A percentile compares a stretch with the other conserved stretches of the same genome.
Evolutionary conservation across 1,140 invertebrate species (phyloP).

Genomic region (Argopecten irradians): DNA sequence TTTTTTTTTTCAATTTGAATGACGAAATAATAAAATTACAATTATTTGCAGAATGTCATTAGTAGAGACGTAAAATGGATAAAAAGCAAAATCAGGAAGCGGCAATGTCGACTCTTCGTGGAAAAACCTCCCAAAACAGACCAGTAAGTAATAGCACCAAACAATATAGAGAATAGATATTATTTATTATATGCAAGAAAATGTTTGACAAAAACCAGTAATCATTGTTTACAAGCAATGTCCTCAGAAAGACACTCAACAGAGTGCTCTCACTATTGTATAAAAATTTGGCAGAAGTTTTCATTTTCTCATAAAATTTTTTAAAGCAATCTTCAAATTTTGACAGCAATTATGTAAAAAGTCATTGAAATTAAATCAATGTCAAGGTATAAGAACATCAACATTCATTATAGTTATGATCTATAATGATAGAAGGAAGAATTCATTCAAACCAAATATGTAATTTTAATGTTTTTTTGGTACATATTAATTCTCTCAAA

Average conservation of each 20-base stretch:
- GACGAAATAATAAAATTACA: background rate
- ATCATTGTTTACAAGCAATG: background rate
- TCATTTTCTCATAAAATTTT: too few relatives aligned
- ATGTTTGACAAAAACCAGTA: background rate
- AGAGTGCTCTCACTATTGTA: background rate
- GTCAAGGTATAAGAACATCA: too few relatives aligned
- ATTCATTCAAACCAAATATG: too few relatives aligned
- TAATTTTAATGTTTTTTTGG: too few relatives aligned
- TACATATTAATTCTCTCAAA: too few relatives aligned
- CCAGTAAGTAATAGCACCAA: constrained; percentile 26
- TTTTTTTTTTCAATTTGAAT: background rate
- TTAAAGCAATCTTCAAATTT: too few relatives aligned
- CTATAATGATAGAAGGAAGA: too few relatives aligned
- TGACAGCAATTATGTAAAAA: too few relatives aligned
- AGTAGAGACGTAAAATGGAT: constrained; percentile 46
- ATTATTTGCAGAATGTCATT: constrained; percentile 24
- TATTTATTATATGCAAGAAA: background rate
- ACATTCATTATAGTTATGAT: too few relatives aligned
- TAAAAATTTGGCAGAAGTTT: background rate
- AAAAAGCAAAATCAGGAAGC: constrained; percentile 47
- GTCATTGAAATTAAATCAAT: too few relatives aligned
- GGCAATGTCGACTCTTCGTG: constrained; percentile 51
- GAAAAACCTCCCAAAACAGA: constrained; percentile 34
- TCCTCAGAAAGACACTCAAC: background rate
- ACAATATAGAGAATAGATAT: constrained; percentile 10